Evolutionary conservation across 1,140 invertebrate species (phyloP).

Genomic region (Drosophila funebris): DNA sequence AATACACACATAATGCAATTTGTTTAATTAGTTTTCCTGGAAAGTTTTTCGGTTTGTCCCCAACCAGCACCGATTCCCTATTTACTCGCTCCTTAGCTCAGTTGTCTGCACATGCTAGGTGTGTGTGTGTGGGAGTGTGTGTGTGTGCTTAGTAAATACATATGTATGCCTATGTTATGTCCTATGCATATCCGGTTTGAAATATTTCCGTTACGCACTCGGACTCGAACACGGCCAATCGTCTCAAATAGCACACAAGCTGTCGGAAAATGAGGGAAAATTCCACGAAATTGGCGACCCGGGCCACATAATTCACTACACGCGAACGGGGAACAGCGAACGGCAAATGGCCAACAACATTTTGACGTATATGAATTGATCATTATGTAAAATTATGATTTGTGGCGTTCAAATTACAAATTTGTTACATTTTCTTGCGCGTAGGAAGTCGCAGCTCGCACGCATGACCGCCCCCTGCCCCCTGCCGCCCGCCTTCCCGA

Average conservation of each 20-base stretch:
- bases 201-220: slow-evolving; percentile 34
- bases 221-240: slow-evolving; percentile 22
- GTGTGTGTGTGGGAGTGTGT: neutral
- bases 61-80: neutral
- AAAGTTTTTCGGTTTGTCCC: slow-evolving; percentile 43
- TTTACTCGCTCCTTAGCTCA: too few species aligned
- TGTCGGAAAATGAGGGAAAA: slow-evolving; percentile 43
- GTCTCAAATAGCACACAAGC: slow-evolving; percentile 20
- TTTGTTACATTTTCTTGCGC: slow-evolving; percentile 66
- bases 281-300: slow-evolving; percentile 45
- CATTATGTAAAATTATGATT: slow-evolving; percentile 83
- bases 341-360: slow-evolving; percentile 31
- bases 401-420: slow-evolving; percentile 83
- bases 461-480: slow-evolving; percentile 16
- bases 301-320: slow-evolving; percentile 61
- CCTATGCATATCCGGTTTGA: slow-evolving; percentile 34
- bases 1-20: slow-evolving; percentile 61
- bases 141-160: neutral
- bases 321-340: slow-evolving; percentile 13
- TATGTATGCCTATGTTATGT: slow-evolving; percentile 11
- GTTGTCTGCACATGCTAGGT: too few species aligned
- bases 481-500: too few species aligned
- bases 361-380: slow-evolving; percentile 83
- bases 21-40: slow-evolving; percentile 74
- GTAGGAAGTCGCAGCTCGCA: slow-evolving; percentile 45